Conservation (phyloP, 53 echinoderm and acorn worm species). For the Crossaster papposus region DNA sequence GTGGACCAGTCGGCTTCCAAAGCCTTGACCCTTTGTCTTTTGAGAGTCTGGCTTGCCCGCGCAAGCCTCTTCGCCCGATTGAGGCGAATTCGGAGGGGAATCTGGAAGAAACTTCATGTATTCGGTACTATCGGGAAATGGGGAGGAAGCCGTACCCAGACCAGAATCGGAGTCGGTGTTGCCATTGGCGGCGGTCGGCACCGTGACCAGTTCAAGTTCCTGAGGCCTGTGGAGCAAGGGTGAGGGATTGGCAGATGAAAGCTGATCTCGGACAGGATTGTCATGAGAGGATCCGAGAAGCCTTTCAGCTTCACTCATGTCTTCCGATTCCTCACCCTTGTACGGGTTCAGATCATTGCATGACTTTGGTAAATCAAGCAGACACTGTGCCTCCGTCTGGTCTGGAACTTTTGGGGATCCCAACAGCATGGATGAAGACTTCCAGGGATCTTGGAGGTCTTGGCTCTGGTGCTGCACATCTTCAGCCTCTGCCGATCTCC, state of each 20-base stretch:
- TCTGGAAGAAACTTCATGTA: slow-evolving; percentile 29
- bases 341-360: background rate
- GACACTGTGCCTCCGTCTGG: slow-evolving; percentile 12
- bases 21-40: background rate
- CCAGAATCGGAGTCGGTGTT: slow-evolving; percentile 24
- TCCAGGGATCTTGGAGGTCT: background rate
- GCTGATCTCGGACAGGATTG: slow-evolving; percentile 38
- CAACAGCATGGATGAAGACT: background rate
- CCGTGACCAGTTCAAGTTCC: slow-evolving; percentile 1
- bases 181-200: background rate
- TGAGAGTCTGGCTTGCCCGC: background rate
- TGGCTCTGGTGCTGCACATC: background rate
- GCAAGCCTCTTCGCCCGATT: background rate
- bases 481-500: background rate
- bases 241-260: slow-evolving; percentile 27
- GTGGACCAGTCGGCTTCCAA: slow-evolving; percentile 13
- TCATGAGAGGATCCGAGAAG: slow-evolving; percentile 28
- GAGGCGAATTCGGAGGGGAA: background rate
- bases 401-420: background rate
- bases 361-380: background rate
- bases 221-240: slow-evolving; percentile 16
- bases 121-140: slow-evolving; percentile 13
- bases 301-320: background rate
- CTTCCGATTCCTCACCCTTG: background rate
- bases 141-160: slow-evolving; percentile 43